Percentiles rank a stretch among this genome's conserved stretches.
Conservation (phyloP, 2,888 invertebrate genomes). For the Ochropleura plecta region DNA sequence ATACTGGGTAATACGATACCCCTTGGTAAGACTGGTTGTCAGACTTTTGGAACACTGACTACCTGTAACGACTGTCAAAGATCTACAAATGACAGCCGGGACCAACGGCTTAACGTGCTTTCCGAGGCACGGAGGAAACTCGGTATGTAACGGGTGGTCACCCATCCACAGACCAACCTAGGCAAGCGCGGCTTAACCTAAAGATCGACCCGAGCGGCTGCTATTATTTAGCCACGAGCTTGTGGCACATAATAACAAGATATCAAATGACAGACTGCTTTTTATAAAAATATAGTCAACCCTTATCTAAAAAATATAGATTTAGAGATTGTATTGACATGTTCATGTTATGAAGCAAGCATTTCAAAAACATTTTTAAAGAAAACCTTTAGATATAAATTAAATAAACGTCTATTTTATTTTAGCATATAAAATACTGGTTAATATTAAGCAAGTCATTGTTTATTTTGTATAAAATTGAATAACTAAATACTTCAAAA, state of each 20-base stretch:
- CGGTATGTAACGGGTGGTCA: too few relatives aligned
- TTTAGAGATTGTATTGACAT: slow-evolving; percentile 15
- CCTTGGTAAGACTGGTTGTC: too few relatives aligned
- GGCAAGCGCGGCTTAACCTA: too few relatives aligned
- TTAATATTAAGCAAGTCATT: neutral
- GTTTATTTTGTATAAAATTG: neutral
- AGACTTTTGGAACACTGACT: too few relatives aligned
- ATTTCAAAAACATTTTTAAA: slow-evolving; percentile 3
- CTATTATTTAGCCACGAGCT: too few relatives aligned
- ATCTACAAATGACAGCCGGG: too few relatives aligned
- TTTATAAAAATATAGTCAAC: slow-evolving; percentile 12
- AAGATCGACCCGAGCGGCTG: too few relatives aligned
- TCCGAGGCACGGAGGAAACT: too few relatives aligned
- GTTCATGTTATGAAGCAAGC: slow-evolving; percentile 3
- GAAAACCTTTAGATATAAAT: neutral
- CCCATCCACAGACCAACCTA: too few relatives aligned
- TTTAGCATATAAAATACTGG: neutral
- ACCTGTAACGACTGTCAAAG: too few relatives aligned
- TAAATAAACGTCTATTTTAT: neutral
- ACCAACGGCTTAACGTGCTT: too few relatives aligned
- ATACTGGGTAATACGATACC: too few relatives aligned
- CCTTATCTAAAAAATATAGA: neutral
- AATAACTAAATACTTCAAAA: neutral
- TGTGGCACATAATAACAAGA: slow-evolving; percentile 5
- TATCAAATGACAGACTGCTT: slow-evolving; percentile 14